Evolutionary conservation across 2,888 invertebrate species (phyloP).

Genomic region (Dicroscelio sp.): DNA sequence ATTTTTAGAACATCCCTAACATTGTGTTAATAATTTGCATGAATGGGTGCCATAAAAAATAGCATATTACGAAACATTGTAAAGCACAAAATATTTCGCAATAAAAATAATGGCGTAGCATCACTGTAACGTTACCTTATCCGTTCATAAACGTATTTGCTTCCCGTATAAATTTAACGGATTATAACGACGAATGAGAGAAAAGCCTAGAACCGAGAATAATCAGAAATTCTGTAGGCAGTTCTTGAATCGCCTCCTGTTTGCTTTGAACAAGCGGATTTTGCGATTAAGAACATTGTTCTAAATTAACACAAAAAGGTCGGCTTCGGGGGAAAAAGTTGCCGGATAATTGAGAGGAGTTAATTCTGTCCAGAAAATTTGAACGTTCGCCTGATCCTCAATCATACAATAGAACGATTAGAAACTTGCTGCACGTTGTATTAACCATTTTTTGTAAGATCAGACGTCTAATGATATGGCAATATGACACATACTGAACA

Average conservation of each 20-base stretch:
- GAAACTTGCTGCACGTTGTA: constrained; percentile 29
- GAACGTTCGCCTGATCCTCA: neutral
- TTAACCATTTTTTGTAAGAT: constrained; percentile 15
- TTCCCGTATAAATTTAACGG: constrained; percentile 88
- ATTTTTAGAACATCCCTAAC: too few relatives aligned
- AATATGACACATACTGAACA: neutral
- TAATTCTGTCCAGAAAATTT: too few relatives aligned
- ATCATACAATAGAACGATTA: constrained; percentile 39
- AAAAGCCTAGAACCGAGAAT: constrained; percentile 78
- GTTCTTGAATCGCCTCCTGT: constrained; percentile 4
- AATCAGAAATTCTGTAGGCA: constrained; percentile 69
- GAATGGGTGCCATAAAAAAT: neutral
- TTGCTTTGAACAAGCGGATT: constrained; percentile 19
- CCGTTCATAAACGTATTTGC: constrained; percentile 56
- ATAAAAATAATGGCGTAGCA: neutral
- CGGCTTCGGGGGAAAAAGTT: neutral
- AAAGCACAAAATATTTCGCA: constrained; percentile 23
- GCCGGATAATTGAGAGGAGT: constrained; percentile 57
- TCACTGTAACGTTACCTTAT: constrained; percentile 16
- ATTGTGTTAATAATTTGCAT: too few relatives aligned
- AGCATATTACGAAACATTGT: neutral
- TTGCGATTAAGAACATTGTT: constrained; percentile 11
- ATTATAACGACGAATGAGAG: constrained; percentile 80
- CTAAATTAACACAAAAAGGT: neutral
- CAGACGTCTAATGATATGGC: constrained; percentile 10